Percentiles rank a stretch among this genome's conserved stretches.
Conservation (phyloP, 2,888 invertebrate genomes). For the Cataglyphis altisquamis region DNA sequence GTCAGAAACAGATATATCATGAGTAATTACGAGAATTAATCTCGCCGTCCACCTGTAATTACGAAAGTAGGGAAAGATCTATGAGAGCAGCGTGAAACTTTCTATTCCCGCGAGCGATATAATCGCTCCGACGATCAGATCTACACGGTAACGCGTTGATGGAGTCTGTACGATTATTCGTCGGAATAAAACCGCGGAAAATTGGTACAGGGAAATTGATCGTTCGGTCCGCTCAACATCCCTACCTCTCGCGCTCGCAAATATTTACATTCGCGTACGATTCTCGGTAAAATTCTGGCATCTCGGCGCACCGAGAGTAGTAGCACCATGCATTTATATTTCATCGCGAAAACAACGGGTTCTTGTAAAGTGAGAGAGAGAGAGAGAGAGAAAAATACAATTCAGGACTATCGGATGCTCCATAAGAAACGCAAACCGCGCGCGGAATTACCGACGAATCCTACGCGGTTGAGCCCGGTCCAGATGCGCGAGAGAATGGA, state of each 20-base stretch:
- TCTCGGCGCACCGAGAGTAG: background rate
- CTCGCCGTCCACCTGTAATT: slow-evolving; percentile 43
- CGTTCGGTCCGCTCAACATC: background rate
- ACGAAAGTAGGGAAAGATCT: slow-evolving; percentile 43
- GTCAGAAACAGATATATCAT: slow-evolving; percentile 34
- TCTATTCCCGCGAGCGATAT: slow-evolving; percentile 23
- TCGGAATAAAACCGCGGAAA: slow-evolving; percentile 31
- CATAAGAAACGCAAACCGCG: slow-evolving; percentile 26
- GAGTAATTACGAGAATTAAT: slow-evolving; percentile 56
- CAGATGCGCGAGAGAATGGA: slow-evolving; percentile 46
- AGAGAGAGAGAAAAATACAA: background rate
- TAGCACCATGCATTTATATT: background rate
- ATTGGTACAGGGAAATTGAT: slow-evolving; percentile 14
- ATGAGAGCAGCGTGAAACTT: slow-evolving; percentile 35
- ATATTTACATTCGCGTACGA: background rate
- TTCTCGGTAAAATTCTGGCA: background rate
- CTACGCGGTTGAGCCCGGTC: slow-evolving; percentile 37
- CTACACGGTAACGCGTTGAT: slow-evolving; percentile 3
- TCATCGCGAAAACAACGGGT: slow-evolving; percentile 16
- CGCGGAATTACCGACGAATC: slow-evolving; percentile 26
- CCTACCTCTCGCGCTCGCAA: background rate
- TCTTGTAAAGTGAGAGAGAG: background rate
- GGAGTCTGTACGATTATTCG: background rate
- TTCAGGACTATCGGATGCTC: background rate
- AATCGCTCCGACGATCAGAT: slow-evolving; percentile 1